Evolutionary conservation across 2,888 invertebrate species (phyloP).

Genomic region (Serripes groenlandicus): DNA sequence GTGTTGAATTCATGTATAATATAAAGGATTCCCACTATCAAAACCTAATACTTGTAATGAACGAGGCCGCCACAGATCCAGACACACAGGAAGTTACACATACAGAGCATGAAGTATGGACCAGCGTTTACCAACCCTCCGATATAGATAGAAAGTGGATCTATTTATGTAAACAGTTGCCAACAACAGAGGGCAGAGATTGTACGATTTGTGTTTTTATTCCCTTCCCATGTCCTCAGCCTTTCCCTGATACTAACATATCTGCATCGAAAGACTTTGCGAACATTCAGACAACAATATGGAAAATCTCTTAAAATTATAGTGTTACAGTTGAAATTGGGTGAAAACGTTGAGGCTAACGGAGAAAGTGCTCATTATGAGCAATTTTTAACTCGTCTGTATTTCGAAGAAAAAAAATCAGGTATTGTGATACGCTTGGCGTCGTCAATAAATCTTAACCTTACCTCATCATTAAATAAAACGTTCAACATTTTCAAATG

Average conservation of each 20-base stretch:
- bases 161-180: background rate
- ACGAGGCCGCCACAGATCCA: background rate
- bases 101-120: background rate
- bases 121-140: background rate
- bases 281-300: background rate
- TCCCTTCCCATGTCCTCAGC: background rate
- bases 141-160: background rate
- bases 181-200: background rate
- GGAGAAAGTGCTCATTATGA: background rate
- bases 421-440: too few relatives aligned
- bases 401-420: too few relatives aligned
- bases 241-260: too few relatives aligned
- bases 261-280: background rate
- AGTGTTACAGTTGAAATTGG: too few relatives aligned
- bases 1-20: background rate
- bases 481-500: too few relatives aligned
- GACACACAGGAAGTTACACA: background rate
- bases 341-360: background rate
- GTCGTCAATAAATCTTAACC: too few relatives aligned
- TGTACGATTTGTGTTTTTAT: background rate
- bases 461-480: too few relatives aligned
- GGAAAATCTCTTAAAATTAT: background rate
- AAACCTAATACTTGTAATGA: background rate
- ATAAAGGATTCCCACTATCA: background rate
- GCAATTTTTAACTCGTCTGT: background rate